Conservation (phyloP, 2,888 invertebrate species). For the Notodonta dromedarius region DNA sequence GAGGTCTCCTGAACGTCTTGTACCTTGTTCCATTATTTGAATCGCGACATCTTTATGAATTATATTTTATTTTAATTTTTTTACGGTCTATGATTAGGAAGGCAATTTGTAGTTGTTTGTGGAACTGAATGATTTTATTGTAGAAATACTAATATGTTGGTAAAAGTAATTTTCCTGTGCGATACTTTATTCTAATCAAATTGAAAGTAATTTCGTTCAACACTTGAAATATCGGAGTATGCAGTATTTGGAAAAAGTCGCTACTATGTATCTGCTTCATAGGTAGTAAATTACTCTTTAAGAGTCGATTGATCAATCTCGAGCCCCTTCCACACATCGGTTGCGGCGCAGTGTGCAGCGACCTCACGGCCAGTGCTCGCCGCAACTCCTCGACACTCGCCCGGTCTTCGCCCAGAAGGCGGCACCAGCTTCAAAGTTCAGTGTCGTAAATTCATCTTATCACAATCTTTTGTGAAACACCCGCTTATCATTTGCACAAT, state of each 20-base stretch:
- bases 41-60: constrained; percentile 37
- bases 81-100: background rate
- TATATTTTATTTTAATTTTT: background rate
- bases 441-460: constrained; percentile 36
- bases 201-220: too few relatives aligned
- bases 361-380: constrained; percentile 30
- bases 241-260: too few relatives aligned
- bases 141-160: too few relatives aligned
- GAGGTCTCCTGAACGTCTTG: constrained; percentile 61
- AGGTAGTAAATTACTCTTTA: constrained; percentile 27
- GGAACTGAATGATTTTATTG: too few relatives aligned
- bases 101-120: too few relatives aligned
- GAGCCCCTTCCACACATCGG: constrained; percentile 50
- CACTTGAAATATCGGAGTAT: too few relatives aligned
- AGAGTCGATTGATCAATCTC: constrained; percentile 51
- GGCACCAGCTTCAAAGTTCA: constrained; percentile 47
- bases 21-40: constrained; percentile 48
- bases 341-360: constrained; percentile 27
- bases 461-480: constrained; percentile 2
- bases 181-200: too few relatives aligned
- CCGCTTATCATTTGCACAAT: constrained; percentile 3
- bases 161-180: too few relatives aligned
- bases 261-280: too few relatives aligned
- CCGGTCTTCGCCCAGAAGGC: constrained; percentile 45
- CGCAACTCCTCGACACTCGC: constrained; percentile 56